Evolutionary conservation across 2,797 vertebrate species (phyloP), one percentile per base, ranked within the genome.

Genomic region (Mormyrops boulengeri): DNA sequence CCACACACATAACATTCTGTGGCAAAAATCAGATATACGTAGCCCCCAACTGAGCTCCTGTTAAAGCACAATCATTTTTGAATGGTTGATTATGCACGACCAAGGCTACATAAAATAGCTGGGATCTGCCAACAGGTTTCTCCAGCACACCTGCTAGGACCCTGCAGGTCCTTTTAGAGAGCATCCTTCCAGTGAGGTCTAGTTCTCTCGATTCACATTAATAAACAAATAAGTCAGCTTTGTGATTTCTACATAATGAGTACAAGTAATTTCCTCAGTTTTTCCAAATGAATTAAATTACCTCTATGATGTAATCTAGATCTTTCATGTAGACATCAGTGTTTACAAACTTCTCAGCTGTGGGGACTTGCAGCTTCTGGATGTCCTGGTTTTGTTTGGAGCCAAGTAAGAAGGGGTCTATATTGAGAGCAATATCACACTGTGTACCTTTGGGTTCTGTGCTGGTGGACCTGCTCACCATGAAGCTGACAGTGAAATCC

Each of bases 241-340:
- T 49, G 82, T 85, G 44, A 22, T 80, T 80, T 44, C 73, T 17
- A 41, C 4, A 44, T 80, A 41, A 80, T 80, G 73, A 60, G 57
- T 60, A 60, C n/a, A 22, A 60, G 57, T 60, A 60, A 60, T 85
- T 22, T 52, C 47, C n/a, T 49, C 19, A 44, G 44, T 50, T 50
- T 85, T 85, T 50, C 47, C 62, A 14, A 69, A 69, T 34, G 11
- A 57, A 17, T 62, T 30, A 41, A 4, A 38, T 22, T 92, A 96
- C 96, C 94, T 93, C 88, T 26, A 89, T 12, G 0, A 95, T 3
- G 44, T 92, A 93, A 91, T 96, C 94, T 90, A 96, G 92, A 88
- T 96, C 95, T 12, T 92, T 34, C 93, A 95, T 95, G 89, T 87
- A 90, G 85, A 96, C 88, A 3, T 94, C 94, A 17, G 95, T 96